These are phyloP conservation scores for Eumaeus atala DNA, from an alignment of 1,140 invertebrate species.

Conservation along the genomic window DNA sequence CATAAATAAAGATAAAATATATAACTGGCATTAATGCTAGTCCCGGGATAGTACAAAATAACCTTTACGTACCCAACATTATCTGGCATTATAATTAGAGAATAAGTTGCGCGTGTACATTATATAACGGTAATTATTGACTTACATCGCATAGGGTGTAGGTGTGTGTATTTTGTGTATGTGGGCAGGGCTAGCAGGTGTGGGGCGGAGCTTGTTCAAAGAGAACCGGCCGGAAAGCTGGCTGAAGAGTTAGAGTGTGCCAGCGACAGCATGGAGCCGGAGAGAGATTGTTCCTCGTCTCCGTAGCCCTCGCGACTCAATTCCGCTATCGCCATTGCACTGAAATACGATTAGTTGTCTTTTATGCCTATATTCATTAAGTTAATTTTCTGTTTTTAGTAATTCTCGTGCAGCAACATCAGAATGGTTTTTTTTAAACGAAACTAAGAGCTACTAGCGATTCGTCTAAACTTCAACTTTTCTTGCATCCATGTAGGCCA, in stretches of 20 bases:
- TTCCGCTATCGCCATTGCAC: slow-evolving; percentile 91
- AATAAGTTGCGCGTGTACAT: slow-evolving; percentile 8
- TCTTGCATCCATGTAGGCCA: too few species aligned
- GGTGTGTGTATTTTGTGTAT: too few species aligned
- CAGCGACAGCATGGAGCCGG: slow-evolving; percentile 94
- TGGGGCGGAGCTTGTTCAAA: slow-evolving; percentile 71
- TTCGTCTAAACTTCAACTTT: too few species aligned
- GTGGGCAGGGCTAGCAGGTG: too few species aligned
- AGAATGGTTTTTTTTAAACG: too few species aligned
- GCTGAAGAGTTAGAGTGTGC: slow-evolving; percentile 94
- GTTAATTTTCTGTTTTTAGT: too few species aligned
- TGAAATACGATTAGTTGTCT: slow-evolving; percentile 57
- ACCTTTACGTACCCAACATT: not conserved
- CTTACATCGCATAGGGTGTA: too few species aligned
- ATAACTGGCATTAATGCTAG: slow-evolving; percentile 5
- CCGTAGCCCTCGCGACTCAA: slow-evolving; percentile 89
- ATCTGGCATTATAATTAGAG: slow-evolving; percentile 8
- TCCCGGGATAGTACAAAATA: slow-evolving; percentile 10
- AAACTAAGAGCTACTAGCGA: too few species aligned
- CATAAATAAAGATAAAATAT: not conserved
- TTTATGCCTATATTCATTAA: not conserved
- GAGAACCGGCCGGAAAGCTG: slow-evolving; percentile 88
- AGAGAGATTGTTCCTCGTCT: slow-evolving; percentile 91
- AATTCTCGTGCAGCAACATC: too few species aligned
- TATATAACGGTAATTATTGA: slow-evolving; percentile 2